Conservation (phyloP, 2,888 invertebrate genomes). For the Drosophila demipolita region DNA sequence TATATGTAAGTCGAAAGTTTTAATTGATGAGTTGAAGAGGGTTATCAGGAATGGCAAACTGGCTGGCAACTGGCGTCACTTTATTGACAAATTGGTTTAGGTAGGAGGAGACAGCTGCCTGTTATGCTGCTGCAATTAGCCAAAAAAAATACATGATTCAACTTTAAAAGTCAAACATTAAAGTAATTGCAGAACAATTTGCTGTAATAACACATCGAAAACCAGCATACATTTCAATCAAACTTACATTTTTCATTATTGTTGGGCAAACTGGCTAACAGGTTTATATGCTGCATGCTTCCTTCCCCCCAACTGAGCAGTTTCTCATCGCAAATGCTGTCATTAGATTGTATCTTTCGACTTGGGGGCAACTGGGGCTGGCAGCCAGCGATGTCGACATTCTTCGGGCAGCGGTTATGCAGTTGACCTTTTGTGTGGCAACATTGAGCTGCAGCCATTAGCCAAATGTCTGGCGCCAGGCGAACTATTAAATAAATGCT, state of each 20-base stretch:
- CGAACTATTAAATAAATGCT: slow-evolving; percentile 72
- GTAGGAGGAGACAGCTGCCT: slow-evolving; percentile 36
- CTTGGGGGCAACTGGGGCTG: not conserved
- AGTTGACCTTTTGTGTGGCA: slow-evolving; percentile 65
- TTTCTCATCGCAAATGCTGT: slow-evolving; percentile 2
- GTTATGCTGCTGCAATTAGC: slow-evolving; percentile 15
- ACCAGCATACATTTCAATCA: not conserved
- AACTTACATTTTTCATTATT: slow-evolving; percentile 1
- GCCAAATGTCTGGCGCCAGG: slow-evolving; percentile 70
- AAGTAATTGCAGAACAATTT: slow-evolving; percentile 14
- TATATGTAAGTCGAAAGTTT: slow-evolving; percentile 43
- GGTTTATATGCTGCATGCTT: not conserved
- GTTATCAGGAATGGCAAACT: slow-evolving; percentile 35
- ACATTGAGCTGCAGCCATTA: slow-evolving; percentile 52
- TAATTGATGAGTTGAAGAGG: slow-evolving; percentile 78
- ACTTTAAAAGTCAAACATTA: slow-evolving; percentile 1
- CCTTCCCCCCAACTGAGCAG: no score
- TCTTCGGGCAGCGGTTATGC: slow-evolving; percentile 35
- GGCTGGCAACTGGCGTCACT: slow-evolving; percentile 24
- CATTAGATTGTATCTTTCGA: slow-evolving; percentile 9
- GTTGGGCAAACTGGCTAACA: slow-evolving; percentile 24
- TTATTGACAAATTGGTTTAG: slow-evolving; percentile 50
- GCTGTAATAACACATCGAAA: not conserved
- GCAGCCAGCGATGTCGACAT: not conserved
- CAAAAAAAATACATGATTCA: not conserved